Percentiles rank a stretch among this genome's conserved stretches.
Conservation (phyloP, 2,888 invertebrate species). For the Synergus japonicus region DNA sequence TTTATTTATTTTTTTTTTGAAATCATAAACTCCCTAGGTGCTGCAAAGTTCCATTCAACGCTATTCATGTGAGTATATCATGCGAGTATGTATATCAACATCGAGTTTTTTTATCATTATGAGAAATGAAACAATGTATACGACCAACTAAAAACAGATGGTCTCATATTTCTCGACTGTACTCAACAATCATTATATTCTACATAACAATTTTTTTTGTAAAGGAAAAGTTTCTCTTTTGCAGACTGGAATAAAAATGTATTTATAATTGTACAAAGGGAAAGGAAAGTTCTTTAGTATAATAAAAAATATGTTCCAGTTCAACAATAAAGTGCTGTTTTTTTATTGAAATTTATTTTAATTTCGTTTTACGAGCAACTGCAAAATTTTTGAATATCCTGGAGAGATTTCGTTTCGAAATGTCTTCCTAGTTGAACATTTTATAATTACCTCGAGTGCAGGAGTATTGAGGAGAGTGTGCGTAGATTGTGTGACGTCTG, state of each 20-base stretch:
- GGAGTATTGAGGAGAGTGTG: conserved; percentile 97
- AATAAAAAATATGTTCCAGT: too few relatives aligned
- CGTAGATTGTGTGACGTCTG: conserved; percentile 98
- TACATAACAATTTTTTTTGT: neutral
- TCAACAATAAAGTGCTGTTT: too few relatives aligned
- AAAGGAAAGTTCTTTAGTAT: too few relatives aligned
- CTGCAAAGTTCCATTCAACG: too few relatives aligned
- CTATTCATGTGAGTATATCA: too few relatives aligned
- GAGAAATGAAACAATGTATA: neutral
- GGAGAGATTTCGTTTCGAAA: neutral
- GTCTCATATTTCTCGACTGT: neutral
- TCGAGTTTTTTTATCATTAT: neutral
- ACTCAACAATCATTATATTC: neutral
- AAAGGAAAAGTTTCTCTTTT: neutral
- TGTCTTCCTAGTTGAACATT: neutral
- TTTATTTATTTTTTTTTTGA: too few relatives aligned
- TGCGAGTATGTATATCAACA: too few relatives aligned
- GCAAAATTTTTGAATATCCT: too few relatives aligned
- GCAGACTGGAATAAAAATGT: neutral
- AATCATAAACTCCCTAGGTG: too few relatives aligned
- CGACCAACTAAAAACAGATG: neutral
- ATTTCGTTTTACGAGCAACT: too few relatives aligned
- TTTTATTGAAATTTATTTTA: too few relatives aligned
- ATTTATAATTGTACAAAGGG: neutral
- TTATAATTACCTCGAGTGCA: conserved; percentile 87